Evolutionary conservation across 2,888 invertebrate species (phyloP), one percentile per base, ranked within the genome.

Genomic region (Formica aserva): DNA sequence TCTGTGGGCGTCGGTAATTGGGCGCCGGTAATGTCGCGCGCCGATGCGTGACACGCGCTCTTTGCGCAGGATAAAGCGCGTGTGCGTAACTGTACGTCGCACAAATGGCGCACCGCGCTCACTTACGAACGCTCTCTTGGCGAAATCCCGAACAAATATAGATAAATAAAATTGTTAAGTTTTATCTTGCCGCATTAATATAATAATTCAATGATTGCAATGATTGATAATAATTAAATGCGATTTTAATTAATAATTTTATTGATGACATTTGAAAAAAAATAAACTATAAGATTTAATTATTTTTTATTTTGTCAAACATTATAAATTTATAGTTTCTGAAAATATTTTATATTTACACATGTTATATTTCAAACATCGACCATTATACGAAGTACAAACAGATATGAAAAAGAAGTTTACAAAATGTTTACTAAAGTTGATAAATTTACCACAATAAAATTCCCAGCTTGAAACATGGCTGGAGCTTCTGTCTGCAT

Each of bases 361-460:
- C n/a, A 48, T 48, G 2, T 63, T 75, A 29, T n/a, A 38, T 60
- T 35, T 71, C n/a, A 78, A 13, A 5, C 60, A 35, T 78, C 60
- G 35, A 78, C 22, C 71, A 71, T 78, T 60, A 78, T 60, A 63
- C 90, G 85, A 55, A 90, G 74, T 22, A 90, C 86, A 32, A 88
- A 89, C 6, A 90, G 71, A 86, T 90, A 90, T 0, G 90, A 90
- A 5, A 85, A 86, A 41, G 88, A 87, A 6, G 90, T 90, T 75
- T 88, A 90, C 1, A 90, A 78, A 8, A 90, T 86, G 69, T 83
- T 87, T 86, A 88, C 89, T 48, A 87, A 90, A n/a, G 90, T 89
- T 18, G 85, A 84, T 13, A 78, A 74, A 15, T 89, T 90, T 83
- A 90, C 82, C 38, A 84, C 86, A 71, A 90, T 84, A 60, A 89